Base-by-base conservation (phyloP, 2,797 vertebrate species). In the Cynopterus sphinx region DNA sequence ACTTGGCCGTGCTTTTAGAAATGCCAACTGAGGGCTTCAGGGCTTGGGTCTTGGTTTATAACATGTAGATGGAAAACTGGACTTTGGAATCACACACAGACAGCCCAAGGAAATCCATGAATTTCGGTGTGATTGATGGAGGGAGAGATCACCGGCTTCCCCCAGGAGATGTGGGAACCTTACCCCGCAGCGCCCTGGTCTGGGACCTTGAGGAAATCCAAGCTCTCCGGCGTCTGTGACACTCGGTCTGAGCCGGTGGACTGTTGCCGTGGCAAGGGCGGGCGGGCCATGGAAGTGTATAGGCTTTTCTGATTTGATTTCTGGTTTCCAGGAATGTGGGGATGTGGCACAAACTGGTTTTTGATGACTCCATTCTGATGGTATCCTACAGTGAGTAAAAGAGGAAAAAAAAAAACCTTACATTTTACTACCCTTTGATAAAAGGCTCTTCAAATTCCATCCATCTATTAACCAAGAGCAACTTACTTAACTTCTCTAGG, bases 131-230 rank as follows among this genome's bases (percentile, higher is more conserved):
- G 6, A 61, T 0, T 6, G 33, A 11, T 4, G 17, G 59, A 21
- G 24, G 46, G 0, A 31, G 51, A 79, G 70, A 33, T 36, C 8
- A 2, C 11, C 10, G 15, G 31, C 31, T 19, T 28, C 43, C 4
- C 15, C 5, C 3, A 1, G 1, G 15, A 9, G 31, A n/a, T 6
- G 26, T 2, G 51, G 74, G 79, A 87, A 17, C 61, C 99, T 99
- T 98, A 99, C 99, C 99, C 99, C 0, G 99, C 99, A 49, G 99
- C 99, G 93, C 99, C 99, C 97, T 99, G 99, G 70, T 99, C 99
- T 0, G 99, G 99, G 36, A 99, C 99, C 97, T 96, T 99, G 90
- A 99, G 99, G 97, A 99, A 99, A 97, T 99, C 99, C 97, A 99
- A 95, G 98, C 99, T 99, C 96, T 99, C 99, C 5, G 98, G 99